These are phyloP conservation scores for Centropus bengalensis DNA, from an alignment of 2,113 vertebrate genomes.

Conservation along the genomic window DNA sequence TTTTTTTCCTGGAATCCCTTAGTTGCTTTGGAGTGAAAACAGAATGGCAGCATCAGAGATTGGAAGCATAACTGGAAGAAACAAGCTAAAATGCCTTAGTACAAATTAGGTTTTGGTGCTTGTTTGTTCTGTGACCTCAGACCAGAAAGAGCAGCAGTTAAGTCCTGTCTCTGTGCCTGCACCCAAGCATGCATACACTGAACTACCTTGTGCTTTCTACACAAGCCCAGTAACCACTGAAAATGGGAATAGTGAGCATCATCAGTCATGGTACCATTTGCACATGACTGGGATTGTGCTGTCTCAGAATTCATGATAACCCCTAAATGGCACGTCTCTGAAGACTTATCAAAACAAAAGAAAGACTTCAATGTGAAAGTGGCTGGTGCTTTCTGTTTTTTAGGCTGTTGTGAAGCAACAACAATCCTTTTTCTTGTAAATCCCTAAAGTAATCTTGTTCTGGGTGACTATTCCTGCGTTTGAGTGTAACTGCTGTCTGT, in stretches of 20 bases:
- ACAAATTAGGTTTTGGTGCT: not conserved
- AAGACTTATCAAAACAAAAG: not conserved
- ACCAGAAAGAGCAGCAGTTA: not conserved
- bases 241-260: not conserved
- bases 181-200: not conserved
- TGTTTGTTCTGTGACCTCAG: not conserved
- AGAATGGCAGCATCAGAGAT: not conserved
- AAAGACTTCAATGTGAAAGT: not conserved
- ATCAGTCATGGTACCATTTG: not conserved
- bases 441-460: not conserved
- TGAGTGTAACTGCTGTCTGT: not conserved
- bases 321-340: not conserved
- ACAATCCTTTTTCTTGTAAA: not conserved
- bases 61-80: not conserved
- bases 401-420: not conserved
- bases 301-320: not conserved
- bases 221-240: not conserved
- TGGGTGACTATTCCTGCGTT: not conserved
- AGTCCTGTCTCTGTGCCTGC: not conserved
- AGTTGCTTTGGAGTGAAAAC: not conserved
- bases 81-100: not conserved
- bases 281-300: not conserved
- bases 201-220: not conserved
- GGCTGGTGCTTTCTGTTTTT: not conserved
- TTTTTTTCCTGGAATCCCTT: not conserved